phyloP scores from a whole-genome alignment of 2,113 vertebrate species.

The Heterotis niloticus region DNA sequence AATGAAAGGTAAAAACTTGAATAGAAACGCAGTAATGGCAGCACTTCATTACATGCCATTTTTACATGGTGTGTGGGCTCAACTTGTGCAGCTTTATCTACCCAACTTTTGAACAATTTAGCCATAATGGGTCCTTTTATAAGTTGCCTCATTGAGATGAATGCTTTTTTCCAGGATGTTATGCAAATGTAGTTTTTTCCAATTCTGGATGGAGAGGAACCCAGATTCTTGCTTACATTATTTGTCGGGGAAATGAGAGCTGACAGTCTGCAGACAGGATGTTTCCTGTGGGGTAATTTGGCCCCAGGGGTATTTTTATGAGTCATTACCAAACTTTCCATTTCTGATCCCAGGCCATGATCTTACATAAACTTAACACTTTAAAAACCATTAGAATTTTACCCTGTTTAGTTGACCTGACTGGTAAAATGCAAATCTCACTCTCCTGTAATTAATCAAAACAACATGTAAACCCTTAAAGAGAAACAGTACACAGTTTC shows the following conservation, averaged over 20 bases:
- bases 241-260: constrained; percentile 39
- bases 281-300: constrained; percentile 58
- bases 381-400: constrained; percentile 57
- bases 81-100: constrained; percentile 65
- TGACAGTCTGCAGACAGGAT: constrained; percentile 54
- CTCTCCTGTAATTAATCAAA: constrained; percentile 61
- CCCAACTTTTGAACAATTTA: too few species aligned
- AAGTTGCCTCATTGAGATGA: neutral
- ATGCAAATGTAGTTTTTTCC: constrained; percentile 36
- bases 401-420: constrained; percentile 61
- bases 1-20: constrained; percentile 58
- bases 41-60: constrained; percentile 67
- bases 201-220: neutral
- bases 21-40: constrained; percentile 70
- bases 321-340: constrained; percentile 62
- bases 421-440: constrained; percentile 65
- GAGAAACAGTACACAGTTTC: neutral
- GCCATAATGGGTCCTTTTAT: too few species aligned
- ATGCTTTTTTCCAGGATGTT: neutral
- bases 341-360: constrained; percentile 46
- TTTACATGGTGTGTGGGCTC: constrained; percentile 61
- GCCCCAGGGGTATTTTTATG: constrained; percentile 54
- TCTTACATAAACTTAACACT: constrained; percentile 61
- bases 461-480: constrained; percentile 51
- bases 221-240: neutral